Percentiles rank a stretch among this genome's conserved stretches.
Evolutionary conservation across 2,888 invertebrate genomes (phyloP).

Genomic region (Eurois occulta): DNA sequence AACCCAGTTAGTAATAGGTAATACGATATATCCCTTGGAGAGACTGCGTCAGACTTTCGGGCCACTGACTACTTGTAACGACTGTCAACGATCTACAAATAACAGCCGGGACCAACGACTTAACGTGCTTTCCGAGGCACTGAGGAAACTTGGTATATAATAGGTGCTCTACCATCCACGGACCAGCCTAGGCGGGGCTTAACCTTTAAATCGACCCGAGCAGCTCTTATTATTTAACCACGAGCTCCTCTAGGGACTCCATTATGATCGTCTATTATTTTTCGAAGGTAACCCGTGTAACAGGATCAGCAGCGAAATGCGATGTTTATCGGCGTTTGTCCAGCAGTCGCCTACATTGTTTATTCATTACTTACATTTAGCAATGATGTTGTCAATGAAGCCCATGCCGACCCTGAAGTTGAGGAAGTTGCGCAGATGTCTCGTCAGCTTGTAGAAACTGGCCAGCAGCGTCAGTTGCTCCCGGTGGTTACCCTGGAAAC

Average conservation of each 20-base stretch:
- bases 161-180: too few species aligned
- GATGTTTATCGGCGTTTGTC: neutral
- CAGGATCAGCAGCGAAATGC: neutral
- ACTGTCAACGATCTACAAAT: too few species aligned
- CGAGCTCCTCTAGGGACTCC: neutral
- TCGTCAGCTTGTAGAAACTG: conserved; percentile 96
- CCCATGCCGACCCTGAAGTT: conserved; percentile 98
- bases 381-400: conserved; percentile 98
- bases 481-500: conserved; percentile 93
- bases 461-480: conserved; percentile 97
- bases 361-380: conserved; percentile 93
- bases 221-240: too few species aligned
- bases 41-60: too few species aligned
- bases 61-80: too few species aligned
- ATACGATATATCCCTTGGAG: too few species aligned
- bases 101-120: too few species aligned
- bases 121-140: too few species aligned
- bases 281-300: neutral
- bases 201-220: too few species aligned
- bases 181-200: too few species aligned
- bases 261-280: neutral
- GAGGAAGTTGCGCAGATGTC: conserved; percentile 96
- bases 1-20: too few species aligned
- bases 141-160: too few species aligned
- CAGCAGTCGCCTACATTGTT: neutral